Base-by-base conservation (phyloP, 2,113 vertebrate species). In the Nipponia nippon region DNA sequence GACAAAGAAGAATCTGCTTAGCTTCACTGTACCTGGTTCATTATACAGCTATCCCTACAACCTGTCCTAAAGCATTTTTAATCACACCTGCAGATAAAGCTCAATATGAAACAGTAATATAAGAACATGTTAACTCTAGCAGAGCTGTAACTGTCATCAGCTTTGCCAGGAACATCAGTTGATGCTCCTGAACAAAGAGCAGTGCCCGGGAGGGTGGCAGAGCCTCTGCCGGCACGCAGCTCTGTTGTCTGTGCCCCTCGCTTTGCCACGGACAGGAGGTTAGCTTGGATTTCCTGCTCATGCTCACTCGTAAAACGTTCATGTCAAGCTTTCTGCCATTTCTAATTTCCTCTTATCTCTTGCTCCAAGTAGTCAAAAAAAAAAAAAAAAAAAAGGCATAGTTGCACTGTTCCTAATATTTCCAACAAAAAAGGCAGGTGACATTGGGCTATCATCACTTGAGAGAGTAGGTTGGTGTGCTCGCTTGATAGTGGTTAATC, bases 161-260 rank as follows among this genome's bases (percentile, higher is more conserved):
- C 76, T 76, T 65, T 62, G 47, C 71, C 71, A 92, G 67, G 32
- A 88, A 27, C 8, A 10, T 25, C 21, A 62, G 65, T 30, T 40
- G 49, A n/a, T 67, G 76, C 56, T 91, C n/a, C 67, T 55, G 27
- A 75, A 59, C 1, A 13, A 55, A 66, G 78, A 69, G 46, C 23
- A 71, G 47, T 0, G 0, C 32, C 16, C 1, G 2, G 38, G 8
- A 55, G 16, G 25, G 18, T 23, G 42, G 70, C 73, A 72, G n/a
- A 76, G 52, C 5, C 56, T n/a, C n/a, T 73, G 82, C 56, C 62
- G 46, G 34, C 1, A 0, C 0, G 0, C 29, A 65, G 61, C 47
- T 71, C 29, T 2, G 4, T 32, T 1, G 1, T 26, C 38, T 16
- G 9, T 29, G 56, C 25, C n/a, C 62, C 47, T 62, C 0, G 3